Base-by-base conservation (phyloP, 1,140 invertebrate species). In the Psix sp. region DNA sequence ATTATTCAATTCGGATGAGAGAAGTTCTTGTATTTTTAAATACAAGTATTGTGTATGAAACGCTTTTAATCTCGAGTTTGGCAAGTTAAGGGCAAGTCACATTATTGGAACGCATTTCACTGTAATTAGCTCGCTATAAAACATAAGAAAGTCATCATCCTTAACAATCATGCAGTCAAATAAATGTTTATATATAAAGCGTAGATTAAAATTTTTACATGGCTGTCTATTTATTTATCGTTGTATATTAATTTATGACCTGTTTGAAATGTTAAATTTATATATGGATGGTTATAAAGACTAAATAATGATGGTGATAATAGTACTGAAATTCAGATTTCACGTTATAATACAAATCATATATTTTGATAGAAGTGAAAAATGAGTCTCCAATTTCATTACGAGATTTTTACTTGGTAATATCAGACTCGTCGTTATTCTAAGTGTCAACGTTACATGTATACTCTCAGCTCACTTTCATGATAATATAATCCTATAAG, bases 1-100 rank as follows among this genome's bases (percentile, higher is more conserved):
- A 74, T 63, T 39, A 68, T 78, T 82, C 83, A 87, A 87, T 87
- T 87, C 85, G 86, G 80, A 82, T 85, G 74, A 83, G 85, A 87
- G 84, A 86, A 86, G 84, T 87, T 72, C 75, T 79, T 78, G 76
- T 73, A 73, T 57, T 56, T 35, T 54, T 52, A 35, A n/a, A 20
- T 46, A 60, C 9, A 56, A 76, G 51, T 67, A 62, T 43, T 56
- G 20, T 35, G 57, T 65, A 35, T 39, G 42, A 66, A 73, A 76
- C 54, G 40, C 63, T 65, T 73, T 40, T 48, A 52, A 29, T 76
- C 70, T 78, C 79, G 80, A 78, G 80, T 87, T 87, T 86, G 85
- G 85, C 84, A 86, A 87, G 85, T 86, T 78, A 76, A 45, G 51
- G 84, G 84, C 83, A 85, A 77, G 70, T 85, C 84, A 80, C 82